Percentiles rank a stretch among this genome's conserved stretches.
Evolutionary conservation across 1,140 invertebrate species (phyloP).

Genomic region (Plectus sambesii): DNA sequence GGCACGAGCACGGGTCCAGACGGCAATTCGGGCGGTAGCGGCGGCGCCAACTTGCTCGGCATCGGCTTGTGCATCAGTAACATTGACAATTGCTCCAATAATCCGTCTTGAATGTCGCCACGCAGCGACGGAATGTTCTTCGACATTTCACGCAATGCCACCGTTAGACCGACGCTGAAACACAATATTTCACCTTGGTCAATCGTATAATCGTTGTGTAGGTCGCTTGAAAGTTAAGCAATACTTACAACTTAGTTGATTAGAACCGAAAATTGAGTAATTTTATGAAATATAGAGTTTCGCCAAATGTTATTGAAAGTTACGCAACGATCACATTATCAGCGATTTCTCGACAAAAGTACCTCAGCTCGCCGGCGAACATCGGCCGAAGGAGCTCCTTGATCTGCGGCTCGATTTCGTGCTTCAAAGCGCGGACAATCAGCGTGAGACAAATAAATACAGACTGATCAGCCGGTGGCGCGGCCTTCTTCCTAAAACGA

Average conservation of each 20-base stretch:
- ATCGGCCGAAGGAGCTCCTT: constrained; percentile 75
- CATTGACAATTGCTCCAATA: constrained; percentile 70
- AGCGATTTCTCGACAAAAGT: neutral
- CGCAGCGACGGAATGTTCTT: constrained; percentile 72
- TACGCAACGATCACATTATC: constrained; percentile 3
- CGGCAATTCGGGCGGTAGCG: constrained; percentile 20
- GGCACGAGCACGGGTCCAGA: constrained; percentile 49
- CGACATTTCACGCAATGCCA: constrained; percentile 75
- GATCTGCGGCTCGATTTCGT: constrained; percentile 63
- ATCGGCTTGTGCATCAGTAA: constrained; percentile 24
- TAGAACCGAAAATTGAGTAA: constrained; percentile 1
- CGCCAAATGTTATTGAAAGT: neutral
- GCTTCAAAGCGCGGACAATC: constrained; percentile 69
- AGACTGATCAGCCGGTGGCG: constrained; percentile 63
- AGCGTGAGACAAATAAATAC: constrained; percentile 91
- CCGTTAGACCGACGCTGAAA: constrained; percentile 69
- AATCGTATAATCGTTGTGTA: too few species aligned
- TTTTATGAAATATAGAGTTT: neutral
- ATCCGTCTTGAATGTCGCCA: constrained; percentile 74
- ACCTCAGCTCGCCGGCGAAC: constrained; percentile 69
- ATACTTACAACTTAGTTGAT: constrained; percentile 1
- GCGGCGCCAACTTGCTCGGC: constrained; percentile 28
- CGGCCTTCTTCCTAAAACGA: constrained; percentile 51
- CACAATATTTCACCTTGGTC: too few species aligned
- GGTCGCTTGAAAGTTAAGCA: too few species aligned